Evolutionary conservation across 2,113 vertebrate genomes (phyloP), one percentile per base, ranked within the genome.

Genomic region (Arizona elegans): DNA sequence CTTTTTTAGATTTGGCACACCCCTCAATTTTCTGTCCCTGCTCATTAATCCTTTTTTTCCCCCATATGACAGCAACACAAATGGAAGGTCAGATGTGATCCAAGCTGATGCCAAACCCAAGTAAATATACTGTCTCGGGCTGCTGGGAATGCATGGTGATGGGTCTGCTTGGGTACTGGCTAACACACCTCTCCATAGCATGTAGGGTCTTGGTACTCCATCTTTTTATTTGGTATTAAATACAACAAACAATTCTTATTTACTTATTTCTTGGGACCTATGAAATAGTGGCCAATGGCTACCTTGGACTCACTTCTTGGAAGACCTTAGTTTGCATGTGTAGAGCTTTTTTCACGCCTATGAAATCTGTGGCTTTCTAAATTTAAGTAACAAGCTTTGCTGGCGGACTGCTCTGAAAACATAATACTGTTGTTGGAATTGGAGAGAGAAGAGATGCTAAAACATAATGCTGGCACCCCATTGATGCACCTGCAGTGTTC

Each of bases 71-170:
- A 97, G 98, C 96, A 93, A 97, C 98, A 97, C 98, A 97, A 97
- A 95, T 86, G 98, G 98, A 97, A 97, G 97, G 96, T 97, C 98
- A 97, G 98, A 97, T 96, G 97, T 97, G 97, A 96, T 97, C 97
- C 95, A 97, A 96, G 97, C 98, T 95, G 98, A 98, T 98, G 98
- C 97, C 98, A 98, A 96, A 97, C 97, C 97, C 98, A 99, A 99
- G 99, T 99, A 99, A 99, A 98, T 99, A 99, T 97, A 1, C 93
- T 4, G 88, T 94, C 91, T 95, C 92, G 94, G 94, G 92, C 96
- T 92, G 91, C 94, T 91, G 93, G 94, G 96, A 96, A 91, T 97
- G 98, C 98, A 98, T 98, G 99, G 98, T 99, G 98, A 97, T 3
- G 98, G 98, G 98, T 97, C 98, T 97, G 98, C 98, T 98, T 96